phyloP scores from a whole-genome alignment of 2,797 vertebrate genomes.

The Hylomyscus alleni region DNA sequence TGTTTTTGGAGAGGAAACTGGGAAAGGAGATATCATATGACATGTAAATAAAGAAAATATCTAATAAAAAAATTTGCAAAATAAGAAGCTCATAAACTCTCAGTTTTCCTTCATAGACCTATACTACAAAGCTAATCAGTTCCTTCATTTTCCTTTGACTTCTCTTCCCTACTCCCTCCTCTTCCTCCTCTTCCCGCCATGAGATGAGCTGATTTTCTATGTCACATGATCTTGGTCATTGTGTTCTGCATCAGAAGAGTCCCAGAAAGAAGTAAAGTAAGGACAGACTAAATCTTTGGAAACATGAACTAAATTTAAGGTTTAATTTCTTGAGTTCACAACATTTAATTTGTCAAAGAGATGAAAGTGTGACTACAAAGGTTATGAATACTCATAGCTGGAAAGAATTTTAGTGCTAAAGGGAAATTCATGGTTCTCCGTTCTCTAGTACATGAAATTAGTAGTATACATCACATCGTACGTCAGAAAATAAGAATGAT shows the following conservation, averaged over 20 bases:
- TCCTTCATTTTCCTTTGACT: not conserved
- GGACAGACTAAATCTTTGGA: not conserved
- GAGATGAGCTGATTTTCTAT: not conserved
- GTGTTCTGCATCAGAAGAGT: not conserved
- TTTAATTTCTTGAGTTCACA: not conserved
- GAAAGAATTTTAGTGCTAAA: not conserved
- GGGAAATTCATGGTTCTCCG: not conserved
- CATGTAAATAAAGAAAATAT: too few species aligned
- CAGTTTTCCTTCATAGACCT: not conserved
- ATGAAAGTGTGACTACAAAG: not conserved
- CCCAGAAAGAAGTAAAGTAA: not conserved
- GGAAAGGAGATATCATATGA: too few species aligned
- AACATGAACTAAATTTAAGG: not conserved
- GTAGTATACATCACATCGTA: not conserved
- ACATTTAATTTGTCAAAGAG: not conserved
- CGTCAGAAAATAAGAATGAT: not conserved
- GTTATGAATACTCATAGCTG: not conserved
- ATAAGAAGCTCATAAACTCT: too few species aligned
- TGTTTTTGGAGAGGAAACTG: too few species aligned
- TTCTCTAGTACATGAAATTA: not conserved
- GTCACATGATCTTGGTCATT: not conserved
- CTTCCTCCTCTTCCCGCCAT: too few species aligned
- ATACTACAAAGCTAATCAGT: not conserved
- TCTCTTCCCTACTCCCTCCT: not conserved
- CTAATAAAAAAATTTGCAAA: too few species aligned